Base-by-base conservation (phyloP, 2,113 vertebrate genomes). In the Hyaena hyaena region DNA sequence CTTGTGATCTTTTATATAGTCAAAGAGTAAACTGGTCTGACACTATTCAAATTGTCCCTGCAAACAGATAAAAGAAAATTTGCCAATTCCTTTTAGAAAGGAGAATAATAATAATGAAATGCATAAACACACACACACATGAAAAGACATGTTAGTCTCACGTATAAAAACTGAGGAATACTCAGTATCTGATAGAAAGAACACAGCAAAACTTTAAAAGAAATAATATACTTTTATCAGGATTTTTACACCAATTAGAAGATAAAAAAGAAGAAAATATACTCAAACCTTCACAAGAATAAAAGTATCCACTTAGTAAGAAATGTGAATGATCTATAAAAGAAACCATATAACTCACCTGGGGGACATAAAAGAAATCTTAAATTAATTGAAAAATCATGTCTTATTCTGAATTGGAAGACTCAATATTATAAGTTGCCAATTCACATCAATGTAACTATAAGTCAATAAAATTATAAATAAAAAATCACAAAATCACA, bases 381-480 rank as follows among this genome's bases (percentile, higher is more conserved):
- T 43, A 90, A 71, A 84, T 68, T 69, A 71, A 79, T 5, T 66
- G 45, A 21, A 79, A 95, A 86, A 58, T 45, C 1, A 33, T 83
- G 19, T 83, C 35, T 79, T 31, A 21, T 23, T 71, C 33, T 66
- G 15, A 81, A 66, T 15, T 35, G 48, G 39, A 96, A 92, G 55
- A 58, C 55, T 86, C 28, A 74, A 17, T 53, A 63, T 6, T 48
- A 35, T n/a, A 93, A 95, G 77, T 4, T 69, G 33, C 33, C 35
- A 66, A 53, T 65, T 73, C 90, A 95, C 10, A 65, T 58, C 19
- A 45, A 80, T 55, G 16, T 31, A 65, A 81, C 31, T 69, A 63
- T 26, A 93, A 90, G 43, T 96, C 19, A 35, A 82, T 58, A 86
- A 74, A 90, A 88, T 87, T 87, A 45, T 88, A 88, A 69, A 73